A percentile compares a stretch with the other conserved stretches of the same genome.
Conservation (phyloP, 2,888 invertebrate species). For the Leistus spinibarbis region DNA sequence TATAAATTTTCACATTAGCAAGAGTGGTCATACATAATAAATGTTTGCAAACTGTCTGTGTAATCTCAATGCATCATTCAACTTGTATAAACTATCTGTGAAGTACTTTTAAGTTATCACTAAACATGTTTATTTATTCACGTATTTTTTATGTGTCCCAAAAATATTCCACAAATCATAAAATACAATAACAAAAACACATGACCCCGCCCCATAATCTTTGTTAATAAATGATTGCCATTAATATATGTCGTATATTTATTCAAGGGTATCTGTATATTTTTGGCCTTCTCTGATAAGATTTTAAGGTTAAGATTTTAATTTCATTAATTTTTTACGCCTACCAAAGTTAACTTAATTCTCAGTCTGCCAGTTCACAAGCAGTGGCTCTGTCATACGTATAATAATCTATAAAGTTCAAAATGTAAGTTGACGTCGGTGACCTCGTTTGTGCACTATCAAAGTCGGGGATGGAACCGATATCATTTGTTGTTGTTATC, state of each 20-base stretch:
- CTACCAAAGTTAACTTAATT: background rate
- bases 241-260: background rate
- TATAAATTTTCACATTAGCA: too few species aligned
- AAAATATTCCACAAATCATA: background rate
- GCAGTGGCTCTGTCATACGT: background rate
- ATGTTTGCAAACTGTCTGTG: too few species aligned
- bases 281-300: background rate
- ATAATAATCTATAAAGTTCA: background rate
- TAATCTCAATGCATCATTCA: too few species aligned
- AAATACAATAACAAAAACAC: too few species aligned
- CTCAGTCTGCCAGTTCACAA: background rate
- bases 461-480: background rate
- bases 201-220: background rate
- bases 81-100: too few species aligned
- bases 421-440: background rate
- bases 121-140: background rate
- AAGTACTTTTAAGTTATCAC: too few species aligned
- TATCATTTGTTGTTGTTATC: background rate
- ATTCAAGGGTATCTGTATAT: background rate
- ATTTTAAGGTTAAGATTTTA: background rate
- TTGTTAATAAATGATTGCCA: background rate
- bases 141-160: background rate
- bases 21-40: too few species aligned
- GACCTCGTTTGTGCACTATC: background rate
- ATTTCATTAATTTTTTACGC: background rate